A percentile compares a stretch with the other conserved stretches of the same genome.
Conservation (phyloP, 2,888 invertebrate species). For the Plebejus melissa region DNA sequence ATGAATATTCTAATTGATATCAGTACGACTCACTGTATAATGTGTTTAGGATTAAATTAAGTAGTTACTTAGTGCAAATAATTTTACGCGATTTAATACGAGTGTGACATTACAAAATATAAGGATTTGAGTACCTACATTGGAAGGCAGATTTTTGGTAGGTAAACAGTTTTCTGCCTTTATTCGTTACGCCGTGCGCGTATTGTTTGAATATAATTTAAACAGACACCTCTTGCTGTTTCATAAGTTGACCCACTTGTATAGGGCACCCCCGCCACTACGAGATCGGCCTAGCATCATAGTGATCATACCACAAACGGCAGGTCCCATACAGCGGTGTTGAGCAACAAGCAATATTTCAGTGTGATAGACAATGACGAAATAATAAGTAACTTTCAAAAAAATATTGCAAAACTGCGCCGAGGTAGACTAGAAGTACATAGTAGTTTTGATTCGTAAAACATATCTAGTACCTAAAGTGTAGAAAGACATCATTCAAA, state of each 20-base stretch:
- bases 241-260: constrained; percentile 54
- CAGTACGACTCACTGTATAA: too few species aligned
- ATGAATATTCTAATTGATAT: too few species aligned
- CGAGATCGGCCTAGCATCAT: constrained; percentile 31
- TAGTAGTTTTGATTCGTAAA: neutral
- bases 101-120: neutral
- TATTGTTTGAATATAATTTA: constrained; percentile 27
- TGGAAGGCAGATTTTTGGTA: too few species aligned
- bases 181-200: neutral
- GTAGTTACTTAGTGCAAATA: neutral
- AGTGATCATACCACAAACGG: constrained; percentile 32
- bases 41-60: too few species aligned
- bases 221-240: constrained; percentile 49
- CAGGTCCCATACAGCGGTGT: constrained; percentile 31
- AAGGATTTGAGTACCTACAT: too few species aligned
- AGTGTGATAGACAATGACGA: constrained; percentile 28
- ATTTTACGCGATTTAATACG: neutral
- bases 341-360: constrained; percentile 39
- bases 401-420: constrained; percentile 20
- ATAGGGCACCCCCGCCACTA: constrained; percentile 39
- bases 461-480: neutral
- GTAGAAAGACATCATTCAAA: too few species aligned
- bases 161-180: neutral
- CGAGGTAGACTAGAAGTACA: neutral
- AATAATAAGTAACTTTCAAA: constrained; percentile 28